Base-by-base conservation (phyloP, 2,113 vertebrate genomes). In the Gymnobelideus leadbeateri region DNA sequence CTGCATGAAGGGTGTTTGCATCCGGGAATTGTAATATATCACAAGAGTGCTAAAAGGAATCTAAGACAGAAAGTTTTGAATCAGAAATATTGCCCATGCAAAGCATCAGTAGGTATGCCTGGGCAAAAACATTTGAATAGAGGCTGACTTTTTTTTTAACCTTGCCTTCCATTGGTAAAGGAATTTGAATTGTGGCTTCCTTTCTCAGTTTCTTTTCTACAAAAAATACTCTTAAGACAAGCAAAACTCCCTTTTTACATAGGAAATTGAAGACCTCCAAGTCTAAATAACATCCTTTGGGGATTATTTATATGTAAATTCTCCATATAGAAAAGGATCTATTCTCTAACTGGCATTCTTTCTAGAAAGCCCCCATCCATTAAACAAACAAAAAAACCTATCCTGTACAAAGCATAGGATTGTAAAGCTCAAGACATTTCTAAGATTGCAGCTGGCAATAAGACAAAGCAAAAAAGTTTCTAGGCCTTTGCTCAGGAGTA, bases 281-380 rank as follows among this genome's bases (percentile, higher is more conserved):
- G 46, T 53, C 93, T 96, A 93, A 95, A 95, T 94, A 94, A 53
- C 37, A 96, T 93, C 84, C 55, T 93, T 77, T 94, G 51, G 53
- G n/a, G 47, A 94, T 95, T 97, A 97, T 94, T 97, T 57, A 94
- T 61, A 97, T 96, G 93, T 51, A 96, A 96, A 97, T 96, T 94
- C 4, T 43, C 91, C 92, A 23, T 92, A 92, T 93, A 93, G 77
- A 95, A 53, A 51, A 93, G 93, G 92, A 4, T 91, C 46, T 97
- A 97, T 97, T 96, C 68, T 96, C 28, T 4, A 96, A 90, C 26
- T 51, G 26, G 10, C 90, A 28, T 94, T 94, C 28, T 97, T 92
- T 89, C n/a, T 46, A 93, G 9, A 95, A 96, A 96, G 93, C 61
- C 54, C n/a, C 24, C 95, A 95, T 96, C 24, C 55, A 94, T 91